Evolutionary conservation across 2,888 invertebrate species (phyloP).

Genomic region (Drepanosiphum platanoidis): DNA sequence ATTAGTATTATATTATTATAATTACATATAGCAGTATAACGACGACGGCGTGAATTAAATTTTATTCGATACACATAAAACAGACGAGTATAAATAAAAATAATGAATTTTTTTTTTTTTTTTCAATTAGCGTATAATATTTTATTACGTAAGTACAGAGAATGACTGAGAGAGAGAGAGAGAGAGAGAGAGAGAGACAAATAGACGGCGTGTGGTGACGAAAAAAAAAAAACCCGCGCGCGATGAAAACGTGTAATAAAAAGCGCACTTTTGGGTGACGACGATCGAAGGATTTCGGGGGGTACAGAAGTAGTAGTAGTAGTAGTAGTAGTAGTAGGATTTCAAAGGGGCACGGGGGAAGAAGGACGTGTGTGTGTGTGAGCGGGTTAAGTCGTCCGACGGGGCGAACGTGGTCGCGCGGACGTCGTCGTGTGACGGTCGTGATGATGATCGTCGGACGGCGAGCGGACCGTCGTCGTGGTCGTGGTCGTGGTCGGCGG

Average conservation of each 20-base stretch:
- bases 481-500: not conserved
- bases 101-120: too few relatives aligned
- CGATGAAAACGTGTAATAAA: not conserved
- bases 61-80: not conserved
- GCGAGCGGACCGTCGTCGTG: not conserved
- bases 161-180: not conserved
- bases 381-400: conserved; percentile 28
- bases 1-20: too few relatives aligned
- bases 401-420: conserved; percentile 8
- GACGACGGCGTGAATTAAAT: too few relatives aligned
- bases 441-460: not conserved
- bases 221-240: conserved; percentile 17
- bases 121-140: not conserved
- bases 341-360: not conserved
- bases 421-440: too few relatives aligned
- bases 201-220: not conserved
- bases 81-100: not conserved
- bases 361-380: not conserved
- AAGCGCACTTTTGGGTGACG: conserved; percentile 6
- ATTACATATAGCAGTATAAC: not conserved
- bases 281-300: too few relatives aligned
- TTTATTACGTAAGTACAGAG: not conserved
- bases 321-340: too few relatives aligned
- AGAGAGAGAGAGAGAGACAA: not conserved
- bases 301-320: too few relatives aligned